Conservation (phyloP, 2,888 invertebrate genomes). For the Metallyticus violacea region DNA sequence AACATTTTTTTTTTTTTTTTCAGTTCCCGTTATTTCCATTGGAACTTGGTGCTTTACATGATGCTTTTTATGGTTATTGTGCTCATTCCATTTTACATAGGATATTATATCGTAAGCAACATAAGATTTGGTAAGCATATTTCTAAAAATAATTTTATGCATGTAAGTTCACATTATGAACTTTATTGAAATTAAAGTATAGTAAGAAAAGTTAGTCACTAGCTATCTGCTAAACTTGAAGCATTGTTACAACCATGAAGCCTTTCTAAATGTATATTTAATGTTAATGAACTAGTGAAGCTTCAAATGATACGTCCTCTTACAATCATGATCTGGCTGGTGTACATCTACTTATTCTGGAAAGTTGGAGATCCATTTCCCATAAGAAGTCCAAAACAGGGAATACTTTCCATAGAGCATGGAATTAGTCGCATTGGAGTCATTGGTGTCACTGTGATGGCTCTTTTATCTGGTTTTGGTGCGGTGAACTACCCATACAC, state of each 20-base stretch:
- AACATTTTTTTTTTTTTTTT: conserved; percentile 38
- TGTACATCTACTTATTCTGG: conserved; percentile 96
- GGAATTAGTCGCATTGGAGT: conserved; percentile 96
- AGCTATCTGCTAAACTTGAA: no score
- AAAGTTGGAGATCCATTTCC: conserved; percentile 99
- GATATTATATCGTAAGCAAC: conserved; percentile 90
- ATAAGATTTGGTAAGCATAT: conserved; percentile 70
- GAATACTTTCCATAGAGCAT: conserved; percentile 84
- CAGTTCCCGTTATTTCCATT: conserved; percentile 90
- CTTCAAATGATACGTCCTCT: conserved; percentile 73
- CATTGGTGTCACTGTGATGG: conserved; percentile 99
- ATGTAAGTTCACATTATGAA: no score
- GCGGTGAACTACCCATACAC: conserved; percentile 99
- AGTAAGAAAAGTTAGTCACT: no score
- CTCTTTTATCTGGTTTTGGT: conserved; percentile 96
- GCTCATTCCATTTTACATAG: conserved; percentile 94
- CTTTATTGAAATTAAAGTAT: no score
- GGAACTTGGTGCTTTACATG: conserved; percentile 89
- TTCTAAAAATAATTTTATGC: no score
- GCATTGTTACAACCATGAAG: no score
- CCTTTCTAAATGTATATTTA: not conserved
- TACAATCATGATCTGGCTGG: conserved; percentile 81
- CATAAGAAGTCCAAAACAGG: conserved; percentile 92
- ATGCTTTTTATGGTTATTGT: conserved; percentile 93
- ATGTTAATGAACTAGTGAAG: conserved; percentile 56